phyloP scores from a whole-genome alignment of 2,888 invertebrate species.

The Xanthorhoe spadicearia region DNA sequence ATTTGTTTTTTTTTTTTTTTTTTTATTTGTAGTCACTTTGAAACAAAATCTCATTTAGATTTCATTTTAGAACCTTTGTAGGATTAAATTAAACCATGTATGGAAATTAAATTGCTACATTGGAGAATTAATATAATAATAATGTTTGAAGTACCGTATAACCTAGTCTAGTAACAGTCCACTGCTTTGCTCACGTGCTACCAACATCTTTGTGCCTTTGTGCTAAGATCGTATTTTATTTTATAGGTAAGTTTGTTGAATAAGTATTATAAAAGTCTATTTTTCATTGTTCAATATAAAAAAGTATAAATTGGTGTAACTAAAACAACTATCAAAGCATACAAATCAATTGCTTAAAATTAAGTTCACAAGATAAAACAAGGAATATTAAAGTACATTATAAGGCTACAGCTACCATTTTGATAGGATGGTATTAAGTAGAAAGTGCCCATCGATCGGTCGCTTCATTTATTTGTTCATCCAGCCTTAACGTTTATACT shows the following conservation, averaged over 20 bases:
- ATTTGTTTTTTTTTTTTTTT: too few relatives aligned
- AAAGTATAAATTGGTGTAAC: not conserved
- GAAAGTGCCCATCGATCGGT: conserved; percentile 63
- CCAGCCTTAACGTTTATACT: conserved; percentile 76
- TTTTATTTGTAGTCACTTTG: not conserved
- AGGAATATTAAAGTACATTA: conserved; percentile 22
- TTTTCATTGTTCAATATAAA: too few relatives aligned
- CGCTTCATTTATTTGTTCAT: conserved; percentile 81
- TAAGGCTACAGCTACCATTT: conserved; percentile 46
- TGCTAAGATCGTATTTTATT: too few relatives aligned
- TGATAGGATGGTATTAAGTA: conserved; percentile 57
- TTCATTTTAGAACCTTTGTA: not conserved
- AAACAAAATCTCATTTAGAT: not conserved
- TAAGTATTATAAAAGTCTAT: too few relatives aligned
- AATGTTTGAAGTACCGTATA: too few relatives aligned
- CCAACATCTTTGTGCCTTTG: too few relatives aligned
- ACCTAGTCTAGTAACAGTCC: too few relatives aligned
- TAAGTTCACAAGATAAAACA: not conserved
- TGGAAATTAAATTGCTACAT: too few relatives aligned
- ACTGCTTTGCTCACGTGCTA: too few relatives aligned
- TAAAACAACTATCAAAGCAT: not conserved
- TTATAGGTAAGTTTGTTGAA: too few relatives aligned
- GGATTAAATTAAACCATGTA: not conserved
- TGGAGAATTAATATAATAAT: too few relatives aligned
- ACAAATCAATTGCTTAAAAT: not conserved